A percentile compares a stretch with the other conserved stretches of the same genome.
These are phyloP conservation scores for Dolichomitus sp. DNA, from an alignment of 2,888 invertebrate genomes.

Conservation along the genomic window DNA sequence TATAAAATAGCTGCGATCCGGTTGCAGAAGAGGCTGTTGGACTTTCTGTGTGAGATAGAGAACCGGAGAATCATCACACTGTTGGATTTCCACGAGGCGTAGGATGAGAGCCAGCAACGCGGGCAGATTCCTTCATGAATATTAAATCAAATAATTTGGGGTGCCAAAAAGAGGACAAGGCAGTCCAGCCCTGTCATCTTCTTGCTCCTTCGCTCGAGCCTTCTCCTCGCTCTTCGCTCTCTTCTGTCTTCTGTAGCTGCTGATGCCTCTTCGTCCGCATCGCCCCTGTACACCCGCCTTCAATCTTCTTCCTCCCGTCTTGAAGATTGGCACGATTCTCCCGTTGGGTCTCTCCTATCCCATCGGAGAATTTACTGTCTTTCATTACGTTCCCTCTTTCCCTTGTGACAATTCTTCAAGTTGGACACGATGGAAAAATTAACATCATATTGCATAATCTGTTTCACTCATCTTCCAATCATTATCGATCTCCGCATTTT, in stretches of 20 bases:
- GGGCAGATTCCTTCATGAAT: conserved; percentile 61
- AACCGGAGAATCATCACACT: background rate
- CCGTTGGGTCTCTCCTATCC: conserved; percentile 18
- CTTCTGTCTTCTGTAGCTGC: background rate
- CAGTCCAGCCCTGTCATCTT: conserved; percentile 21
- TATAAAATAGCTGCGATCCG: background rate
- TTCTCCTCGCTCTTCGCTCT: conserved; percentile 1
- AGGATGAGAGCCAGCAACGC: background rate
- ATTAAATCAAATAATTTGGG: conserved; percentile 61
- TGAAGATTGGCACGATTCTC: conserved; percentile 28
- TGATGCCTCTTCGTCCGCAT: conserved; percentile 23
- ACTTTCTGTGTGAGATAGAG: conserved; percentile 4
- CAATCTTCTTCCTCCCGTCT: conserved; percentile 47
- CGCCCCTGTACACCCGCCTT: conserved; percentile 34
- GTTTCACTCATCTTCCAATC: background rate
- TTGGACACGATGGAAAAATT: conserved; percentile 16
- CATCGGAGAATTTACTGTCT: conserved; percentile 27
- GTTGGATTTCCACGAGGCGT: background rate
- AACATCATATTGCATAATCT: conserved; percentile 11
- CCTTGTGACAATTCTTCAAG: conserved; percentile 17
- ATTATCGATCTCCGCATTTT: background rate
- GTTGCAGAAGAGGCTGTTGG: background rate
- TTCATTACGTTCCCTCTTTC: conserved; percentile 10
- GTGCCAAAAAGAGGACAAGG: conserved; percentile 1
- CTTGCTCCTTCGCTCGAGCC: conserved; percentile 1